A percentile compares a stretch with the other conserved stretches of the same genome.
These are phyloP conservation scores for Taenaris catops DNA, from an alignment of 2,888 invertebrate species.

Conservation along the genomic window DNA sequence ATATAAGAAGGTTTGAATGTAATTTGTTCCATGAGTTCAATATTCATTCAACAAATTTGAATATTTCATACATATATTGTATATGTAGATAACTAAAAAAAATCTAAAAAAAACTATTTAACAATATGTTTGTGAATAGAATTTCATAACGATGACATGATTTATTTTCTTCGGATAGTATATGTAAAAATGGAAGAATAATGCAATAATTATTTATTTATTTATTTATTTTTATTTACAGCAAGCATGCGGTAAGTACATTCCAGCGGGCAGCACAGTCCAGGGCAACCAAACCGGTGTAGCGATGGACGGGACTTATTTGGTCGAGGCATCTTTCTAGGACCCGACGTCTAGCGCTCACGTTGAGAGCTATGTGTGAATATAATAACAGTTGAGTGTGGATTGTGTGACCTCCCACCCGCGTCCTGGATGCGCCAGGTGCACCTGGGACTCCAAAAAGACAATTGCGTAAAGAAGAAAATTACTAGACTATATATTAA, in stretches of 20 bases:
- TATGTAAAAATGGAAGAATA: slow-evolving; percentile 1
- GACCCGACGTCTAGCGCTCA: slow-evolving; percentile 57
- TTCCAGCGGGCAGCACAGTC: slow-evolving; percentile 90
- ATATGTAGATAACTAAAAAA: no score
- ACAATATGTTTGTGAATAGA: no score
- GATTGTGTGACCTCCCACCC: slow-evolving; percentile 9
- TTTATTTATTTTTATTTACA: slow-evolving; percentile 51
- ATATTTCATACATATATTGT: no score
- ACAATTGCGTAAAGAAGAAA: slow-evolving; percentile 41
- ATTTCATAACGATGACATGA: no score
- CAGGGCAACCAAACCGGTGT: slow-evolving; percentile 90
- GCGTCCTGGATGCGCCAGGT: slow-evolving; percentile 1
- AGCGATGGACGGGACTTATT: slow-evolving; percentile 91
- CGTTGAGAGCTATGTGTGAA: slow-evolving; percentile 63
- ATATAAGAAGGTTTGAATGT: no score
- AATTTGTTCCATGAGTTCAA: no score
- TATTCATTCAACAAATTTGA: no score
- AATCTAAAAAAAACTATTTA: no score
- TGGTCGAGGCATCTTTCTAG: slow-evolving; percentile 92
- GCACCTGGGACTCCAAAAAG: slow-evolving; percentile 19
- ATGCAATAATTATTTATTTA: background rate
- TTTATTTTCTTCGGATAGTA: background rate
- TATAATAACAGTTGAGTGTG: slow-evolving; percentile 12
- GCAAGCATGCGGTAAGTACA: slow-evolving; percentile 93
- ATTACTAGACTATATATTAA: slow-evolving; percentile 64